Base-by-base conservation (phyloP, 2,888 invertebrate species). In the Athalia cordata region DNA sequence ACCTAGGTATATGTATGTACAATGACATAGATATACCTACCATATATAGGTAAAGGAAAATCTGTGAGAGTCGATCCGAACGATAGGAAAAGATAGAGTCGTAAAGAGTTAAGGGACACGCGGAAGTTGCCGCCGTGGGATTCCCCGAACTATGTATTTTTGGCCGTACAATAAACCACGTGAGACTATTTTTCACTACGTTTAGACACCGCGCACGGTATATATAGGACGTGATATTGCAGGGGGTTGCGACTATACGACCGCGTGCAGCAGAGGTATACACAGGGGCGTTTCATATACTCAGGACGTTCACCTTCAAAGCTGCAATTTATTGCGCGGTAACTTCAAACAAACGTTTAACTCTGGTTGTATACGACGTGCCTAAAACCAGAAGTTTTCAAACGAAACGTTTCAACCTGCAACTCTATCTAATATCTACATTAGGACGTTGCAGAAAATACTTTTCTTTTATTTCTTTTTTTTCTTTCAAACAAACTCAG, bases 341-440 rank as follows among this genome's bases (percentile, higher is more conserved):
- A 75, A 75, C 49, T 75, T 75, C 64, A 75, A 75, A 75, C 75
- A 52, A 75, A 47, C 75, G 75, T 75, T 75, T 75, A 75, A 29
- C 62, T 62, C 29, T 29, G 29, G 29, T 2, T 0, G 29, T 29
- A 29, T 2, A 29, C 29, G 29, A 29, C 2, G 5, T 6, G 13
- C 13, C 43, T 57, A 45, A 70, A 57, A 70, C 70, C 50, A 57
- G 68, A 55, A 68, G 68, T 29, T n/a, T n/a, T n/a, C n/a, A n/a
- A n/a, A n/a, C n/a, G n/a, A n/a, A n/a, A n/a, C n/a, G n/a, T n/a
- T 70, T n/a, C 11, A 5, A 59, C 57, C n/a, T n/a, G n/a, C 47
- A 15, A 45, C 11, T 43, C 15, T n/a, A 9, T 15, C 29, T 3
- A 5, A 11, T n/a, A 0, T 62, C 7, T 29, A 5, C 49, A n/a